Conservation (phyloP, 2,888 invertebrate species). For the Ferdinandea cuprea region DNA sequence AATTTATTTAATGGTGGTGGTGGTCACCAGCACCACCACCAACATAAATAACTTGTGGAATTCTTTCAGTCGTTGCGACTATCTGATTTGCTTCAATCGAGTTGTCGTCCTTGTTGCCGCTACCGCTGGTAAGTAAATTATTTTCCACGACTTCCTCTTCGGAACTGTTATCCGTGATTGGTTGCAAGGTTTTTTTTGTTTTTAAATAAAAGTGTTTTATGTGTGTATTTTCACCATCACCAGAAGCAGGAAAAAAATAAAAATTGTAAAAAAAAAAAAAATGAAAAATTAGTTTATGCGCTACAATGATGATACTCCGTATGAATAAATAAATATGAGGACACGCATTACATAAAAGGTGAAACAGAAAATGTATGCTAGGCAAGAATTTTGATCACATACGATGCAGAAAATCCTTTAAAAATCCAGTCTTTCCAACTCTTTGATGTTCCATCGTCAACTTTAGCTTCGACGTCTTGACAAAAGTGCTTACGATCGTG, state of each 20-base stretch:
- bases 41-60: constrained; percentile 70
- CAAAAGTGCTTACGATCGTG: constrained; percentile 93
- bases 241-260: constrained; percentile 28
- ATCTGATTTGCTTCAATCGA: constrained; percentile 59
- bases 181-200: constrained; percentile 26
- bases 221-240: constrained; percentile 51
- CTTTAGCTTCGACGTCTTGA: constrained; percentile 91
- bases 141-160: constrained; percentile 51
- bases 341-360: constrained; percentile 3
- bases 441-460: constrained; percentile 89
- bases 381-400: constrained; percentile 84
- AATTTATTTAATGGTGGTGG: constrained; percentile 35
- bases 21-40: constrained; percentile 58
- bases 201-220: constrained; percentile 21
- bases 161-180: constrained; percentile 5
- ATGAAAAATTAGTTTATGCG: constrained; percentile 53
- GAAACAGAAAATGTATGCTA: constrained; percentile 42
- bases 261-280: constrained; percentile 14
- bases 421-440: constrained; percentile 95
- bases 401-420: constrained; percentile 94
- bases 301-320: constrained; percentile 21
- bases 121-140: constrained; percentile 47
- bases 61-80: constrained; percentile 65
- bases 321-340: constrained; percentile 28
- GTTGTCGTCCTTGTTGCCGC: constrained; percentile 30